Base-by-base conservation (phyloP, 2,888 invertebrate genomes). In the Harpalus rufipes region DNA sequence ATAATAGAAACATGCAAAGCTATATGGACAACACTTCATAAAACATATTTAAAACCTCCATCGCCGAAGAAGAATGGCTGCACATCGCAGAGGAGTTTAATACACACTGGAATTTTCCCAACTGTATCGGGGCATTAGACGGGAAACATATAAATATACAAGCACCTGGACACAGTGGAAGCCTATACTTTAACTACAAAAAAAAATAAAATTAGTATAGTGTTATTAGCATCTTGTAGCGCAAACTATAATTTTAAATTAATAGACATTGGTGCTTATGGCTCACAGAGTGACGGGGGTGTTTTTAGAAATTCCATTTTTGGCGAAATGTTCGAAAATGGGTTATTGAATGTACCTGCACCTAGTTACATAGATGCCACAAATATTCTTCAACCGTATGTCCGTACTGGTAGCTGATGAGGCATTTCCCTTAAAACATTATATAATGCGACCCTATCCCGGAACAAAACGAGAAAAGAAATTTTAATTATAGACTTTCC, bases 231-330 rank as follows among this genome's bases (percentile, higher is more conserved):
- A 2, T 68, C 32, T 14, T 68, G 68, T 10, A 39, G 32, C n/a
- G 68, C 68, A 4, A 68, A 68, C 7, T 68, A 68, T 14, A 4
- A 3, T 41, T 68, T 68, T 68, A 25, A 32, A 5, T 14, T 68
- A 7, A 68, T 68, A 3, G 68, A 68, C 14, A 68, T 68, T 68
- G 68, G 68, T 12, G 68, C 68, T 7, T 68, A 68, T 14, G 68
- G 68, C 1, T 68, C 68, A 4, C 25, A 32, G 12, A 68, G 68
- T 12, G 68, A 68, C n/a, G 32, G 68, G 32, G 32, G 41, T 0
- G 18, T 65, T 65, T 65, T 65, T 65, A 65, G 65, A 65, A 21
- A 65, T 65, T 65, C 65, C 6, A 2, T 65, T 5, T 68, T 68
- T 68, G 32, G 68, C 0, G 12, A 68, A 1, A 39, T 68, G 32